These are phyloP conservation scores for Gasteruption jaculator DNA, from an alignment of 2,888 invertebrate species.

Conservation along the genomic window DNA sequence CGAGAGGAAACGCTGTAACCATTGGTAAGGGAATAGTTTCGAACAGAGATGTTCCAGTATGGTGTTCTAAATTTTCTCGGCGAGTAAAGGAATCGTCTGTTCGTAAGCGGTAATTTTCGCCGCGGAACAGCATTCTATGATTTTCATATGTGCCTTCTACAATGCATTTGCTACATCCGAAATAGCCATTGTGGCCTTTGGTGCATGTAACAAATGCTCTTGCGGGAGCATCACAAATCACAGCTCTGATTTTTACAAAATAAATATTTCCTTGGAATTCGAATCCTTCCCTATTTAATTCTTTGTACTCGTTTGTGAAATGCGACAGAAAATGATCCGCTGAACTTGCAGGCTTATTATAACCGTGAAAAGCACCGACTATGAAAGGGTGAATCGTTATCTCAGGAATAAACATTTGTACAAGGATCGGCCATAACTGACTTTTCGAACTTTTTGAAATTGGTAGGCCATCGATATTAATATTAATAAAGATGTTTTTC, in stretches of 20 bases:
- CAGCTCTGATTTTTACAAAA: slow-evolving; percentile 13
- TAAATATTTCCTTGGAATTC: not conserved
- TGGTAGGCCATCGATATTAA: slow-evolving; percentile 16
- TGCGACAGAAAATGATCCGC: slow-evolving; percentile 12
- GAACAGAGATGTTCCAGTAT: slow-evolving; percentile 5
- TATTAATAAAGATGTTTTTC: not conserved
- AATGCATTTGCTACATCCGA: slow-evolving; percentile 6
- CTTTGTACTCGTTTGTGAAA: slow-evolving; percentile 18
- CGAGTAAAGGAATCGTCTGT: slow-evolving; percentile 4
- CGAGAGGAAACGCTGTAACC: slow-evolving; percentile 4
- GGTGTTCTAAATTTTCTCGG: slow-evolving; percentile 2
- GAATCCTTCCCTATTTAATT: slow-evolving; percentile 12
- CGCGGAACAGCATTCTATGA: slow-evolving; percentile 7
- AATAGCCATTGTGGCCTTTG: slow-evolving; percentile 19
- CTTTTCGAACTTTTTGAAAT: slow-evolving; percentile 16
- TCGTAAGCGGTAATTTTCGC: not conserved
- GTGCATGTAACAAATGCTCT: slow-evolving; percentile 16
- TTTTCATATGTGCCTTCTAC: slow-evolving; percentile 7
- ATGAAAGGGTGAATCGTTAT: slow-evolving; percentile 6
- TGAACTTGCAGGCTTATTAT: slow-evolving; percentile 17
- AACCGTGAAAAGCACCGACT: slow-evolving; percentile 19
- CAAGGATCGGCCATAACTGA: slow-evolving; percentile 18
- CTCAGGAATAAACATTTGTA: not conserved
- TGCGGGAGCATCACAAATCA: slow-evolving; percentile 20
- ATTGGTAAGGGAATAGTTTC: slow-evolving; percentile 4